Evolutionary conservation across 2,797 vertebrate genomes (phyloP), one percentile per base, ranked within the genome.

Genomic region (Hoplostethus atlanticus): DNA sequence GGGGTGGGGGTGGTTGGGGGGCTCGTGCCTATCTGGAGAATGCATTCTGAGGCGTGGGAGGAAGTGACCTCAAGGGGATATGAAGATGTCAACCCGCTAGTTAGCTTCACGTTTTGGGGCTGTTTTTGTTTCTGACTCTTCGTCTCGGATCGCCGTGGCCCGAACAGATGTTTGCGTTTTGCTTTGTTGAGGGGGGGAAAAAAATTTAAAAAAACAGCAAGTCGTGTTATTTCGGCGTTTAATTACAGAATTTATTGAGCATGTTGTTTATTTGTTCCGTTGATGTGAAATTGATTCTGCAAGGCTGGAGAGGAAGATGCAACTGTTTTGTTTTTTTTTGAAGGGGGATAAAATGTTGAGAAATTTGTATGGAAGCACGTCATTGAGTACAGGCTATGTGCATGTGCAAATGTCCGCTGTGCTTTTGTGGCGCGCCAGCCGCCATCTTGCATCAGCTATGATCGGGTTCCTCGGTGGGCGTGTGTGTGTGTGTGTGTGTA

Each of bases 61-160:
- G 65, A 88, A 84, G 78, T 76, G 79, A 86, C 84, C 87, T 68
- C 66, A 1, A 84, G 83, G 83, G 84, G 69, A 86, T 68, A n/a
- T 0, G 36, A 59, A 55, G 70, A 81, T 82, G 80, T 87, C 84
- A 86, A 72, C 80, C 80, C 56, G 69, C 75, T 71, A 81, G 79
- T 89, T 85, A 84, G 76, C 62, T 25, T 62, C 72, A 67, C 55
- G 65, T 88, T 91, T 85, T 71, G 34, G 34, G 71, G 38, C 74
- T 72, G 77, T n/a, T 83, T 84, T 84, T 83, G 84, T 87, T 85
- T 80, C 46, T 75, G 54, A 79, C 72, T 79, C 58, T 21, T 74
- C 79, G 64, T 70, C 78, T 21, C 77, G 81, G 79, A 85, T 80
- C 55, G 64, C 72, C 51, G 0, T 57, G 73, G 73, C 72, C 71